Conservation (phyloP, 1,140 invertebrate species). For the Vollenhovia emeryi region DNA sequence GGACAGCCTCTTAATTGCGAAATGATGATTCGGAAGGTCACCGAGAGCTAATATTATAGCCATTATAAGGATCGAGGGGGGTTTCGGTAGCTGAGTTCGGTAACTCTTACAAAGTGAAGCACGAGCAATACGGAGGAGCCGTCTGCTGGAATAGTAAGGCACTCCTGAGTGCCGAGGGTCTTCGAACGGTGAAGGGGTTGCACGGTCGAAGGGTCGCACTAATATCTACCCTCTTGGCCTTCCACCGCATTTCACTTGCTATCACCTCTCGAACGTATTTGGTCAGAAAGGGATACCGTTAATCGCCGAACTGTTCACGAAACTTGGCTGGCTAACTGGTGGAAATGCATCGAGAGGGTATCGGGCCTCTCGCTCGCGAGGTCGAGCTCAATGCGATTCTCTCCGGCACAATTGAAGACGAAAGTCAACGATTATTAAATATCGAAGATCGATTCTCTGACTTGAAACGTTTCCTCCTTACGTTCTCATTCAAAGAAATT, state of each 20-base stretch:
- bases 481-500: neutral
- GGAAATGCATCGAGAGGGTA: slow-evolving; percentile 22
- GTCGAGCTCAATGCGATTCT: neutral
- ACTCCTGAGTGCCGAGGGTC: slow-evolving; percentile 34
- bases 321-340: slow-evolving; percentile 27
- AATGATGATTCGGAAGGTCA: slow-evolving; percentile 14
- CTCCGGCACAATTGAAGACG: neutral
- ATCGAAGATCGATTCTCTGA: neutral
- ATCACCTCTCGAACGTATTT: slow-evolving; percentile 35
- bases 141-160: slow-evolving; percentile 7
- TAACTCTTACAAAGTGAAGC: slow-evolving; percentile 37
- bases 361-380: slow-evolving; percentile 9
- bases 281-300: slow-evolving; percentile 29
- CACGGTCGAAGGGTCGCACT: slow-evolving; percentile 19
- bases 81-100: neutral
- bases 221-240: slow-evolving; percentile 47
- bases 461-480: neutral
- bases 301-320: slow-evolving; percentile 52
- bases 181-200: slow-evolving; percentile 21
- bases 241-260: slow-evolving; percentile 45
- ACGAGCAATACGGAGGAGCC: slow-evolving; percentile 24
- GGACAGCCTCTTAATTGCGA: slow-evolving; percentile 30
- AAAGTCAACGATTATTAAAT: neutral
- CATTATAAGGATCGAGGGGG: slow-evolving; percentile 14
- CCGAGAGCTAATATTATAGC: slow-evolving; percentile 14